Evolutionary conservation across 2,113 vertebrate genomes (phyloP), one percentile per base, ranked within the genome.

Genomic region (Cephalopterus ornatus): DNA sequence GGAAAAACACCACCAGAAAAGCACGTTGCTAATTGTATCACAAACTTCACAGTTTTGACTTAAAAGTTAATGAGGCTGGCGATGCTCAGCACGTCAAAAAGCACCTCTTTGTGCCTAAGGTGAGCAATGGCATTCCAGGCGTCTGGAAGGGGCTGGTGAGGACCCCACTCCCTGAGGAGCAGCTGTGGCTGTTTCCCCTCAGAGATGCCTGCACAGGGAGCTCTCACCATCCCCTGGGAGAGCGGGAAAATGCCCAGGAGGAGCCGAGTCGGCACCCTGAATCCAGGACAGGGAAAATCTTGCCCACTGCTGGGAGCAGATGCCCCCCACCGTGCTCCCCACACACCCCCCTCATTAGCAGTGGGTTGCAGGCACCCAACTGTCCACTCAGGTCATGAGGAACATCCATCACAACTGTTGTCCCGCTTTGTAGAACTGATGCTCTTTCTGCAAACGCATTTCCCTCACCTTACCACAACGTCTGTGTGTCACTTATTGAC

Each of bases 401-500:
- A 92, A 66, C 35, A 73, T 80, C 44, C 74, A 68, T 50, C 47
- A 90, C 21, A 95, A 79, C 37, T 4, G 44, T 3, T 35, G 58
- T 26, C 56, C 65, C 10, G 30, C 79, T 96, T 65, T 28, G 84
- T 20, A 62, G 81, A 76, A 70, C 72, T 33, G 47, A 86, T 21
- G 5, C 16, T 95, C 56, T 59, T 78, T 52, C 56, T 62, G 52
- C 85, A 88, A 91, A 73, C 68, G 28, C 6, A 52, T 87, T 97
- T 90, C 87, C 66, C 78, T 94, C 80, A 44, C 89, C 62, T 96
- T n/a, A 44, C 50, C 35, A 1, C 63, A 95, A 74, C 71, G 56
- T 52, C n/a, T 42, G 50, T 23, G 79, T 67, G 86, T 44, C 90
- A 76, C 62, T 95, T 91, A 92, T 73, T 88, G 73, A 77, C 42